These are phyloP conservation scores for Charaxes varanes DNA, from an alignment of 1,140 invertebrate genomes.

Conservation along the genomic window DNA sequence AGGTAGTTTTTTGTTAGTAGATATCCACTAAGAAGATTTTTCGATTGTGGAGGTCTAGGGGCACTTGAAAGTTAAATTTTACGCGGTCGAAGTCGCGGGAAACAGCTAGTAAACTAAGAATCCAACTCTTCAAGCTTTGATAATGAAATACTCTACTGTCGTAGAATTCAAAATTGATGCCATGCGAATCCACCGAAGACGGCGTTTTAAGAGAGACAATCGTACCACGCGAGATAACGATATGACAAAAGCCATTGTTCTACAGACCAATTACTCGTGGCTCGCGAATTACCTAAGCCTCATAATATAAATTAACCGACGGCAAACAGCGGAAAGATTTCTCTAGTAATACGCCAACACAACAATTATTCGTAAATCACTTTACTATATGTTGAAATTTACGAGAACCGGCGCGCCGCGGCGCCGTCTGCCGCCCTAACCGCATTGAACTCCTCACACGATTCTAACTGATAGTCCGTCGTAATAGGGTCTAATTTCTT, in stretches of 20 bases:
- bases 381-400: slow-evolving; percentile 75
- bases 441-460: slow-evolving; percentile 3
- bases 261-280: slow-evolving; percentile 69
- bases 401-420: slow-evolving; percentile 49
- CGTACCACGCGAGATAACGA: slow-evolving; percentile 62
- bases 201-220: slow-evolving; percentile 57
- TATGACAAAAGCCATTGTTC: slow-evolving; percentile 74
- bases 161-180: slow-evolving; percentile 32
- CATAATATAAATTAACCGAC: slow-evolving; percentile 73
- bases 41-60: too few relatives aligned
- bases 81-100: too few relatives aligned
- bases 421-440: slow-evolving; percentile 46
- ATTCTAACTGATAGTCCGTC: slow-evolving; percentile 38
- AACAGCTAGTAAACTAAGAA: too few relatives aligned
- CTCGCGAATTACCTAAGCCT: slow-evolving; percentile 73
- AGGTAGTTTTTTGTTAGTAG: too few relatives aligned
- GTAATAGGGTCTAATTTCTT: slow-evolving; percentile 52
- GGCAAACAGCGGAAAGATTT: slow-evolving; percentile 73
- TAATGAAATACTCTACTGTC: too few relatives aligned
- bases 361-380: slow-evolving; percentile 75
- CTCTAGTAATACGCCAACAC: slow-evolving; percentile 73
- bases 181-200: slow-evolving; percentile 52
- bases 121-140: too few relatives aligned
- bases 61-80: too few relatives aligned
- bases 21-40: too few relatives aligned